A percentile compares a stretch with the other conserved stretches of the same genome.
These are phyloP conservation scores for Drosophila navojoa DNA, from an alignment of 1,140 invertebrate species.

Conservation along the genomic window DNA sequence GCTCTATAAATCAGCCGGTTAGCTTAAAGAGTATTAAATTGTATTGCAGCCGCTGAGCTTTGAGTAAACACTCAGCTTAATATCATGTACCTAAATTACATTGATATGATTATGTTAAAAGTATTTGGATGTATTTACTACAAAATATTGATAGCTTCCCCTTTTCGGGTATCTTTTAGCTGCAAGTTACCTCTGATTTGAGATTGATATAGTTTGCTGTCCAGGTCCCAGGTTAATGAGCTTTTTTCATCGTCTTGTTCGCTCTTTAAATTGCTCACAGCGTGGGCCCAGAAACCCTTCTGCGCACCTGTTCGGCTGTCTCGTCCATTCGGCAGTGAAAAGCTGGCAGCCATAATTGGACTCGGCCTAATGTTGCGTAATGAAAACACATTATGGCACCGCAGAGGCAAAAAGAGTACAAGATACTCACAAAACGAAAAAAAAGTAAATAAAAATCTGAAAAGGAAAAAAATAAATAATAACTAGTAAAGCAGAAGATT, in stretches of 20 bases:
- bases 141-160: too few species aligned
- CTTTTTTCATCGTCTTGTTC: constrained; percentile 11
- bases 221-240: constrained; percentile 4
- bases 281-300: constrained; percentile 47
- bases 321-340: constrained; percentile 58
- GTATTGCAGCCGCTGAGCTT: not conserved
- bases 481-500: constrained; percentile 37
- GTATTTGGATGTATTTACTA: too few species aligned
- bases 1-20: not conserved
- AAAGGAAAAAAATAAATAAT: constrained; percentile 39
- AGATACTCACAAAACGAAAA: constrained; percentile 43
- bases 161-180: not conserved
- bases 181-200: not conserved
- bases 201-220: constrained; percentile 1
- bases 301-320: constrained; percentile 53
- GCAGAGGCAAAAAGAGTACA: constrained; percentile 30
- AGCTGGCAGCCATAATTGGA: constrained; percentile 71
- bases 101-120: too few species aligned
- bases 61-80: not conserved
- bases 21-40: not conserved
- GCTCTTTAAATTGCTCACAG: constrained; percentile 47
- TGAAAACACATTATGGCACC: constrained; percentile 75
- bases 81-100: not conserved
- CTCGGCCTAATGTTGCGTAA: constrained; percentile 73
- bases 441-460: too few species aligned